Base-by-base conservation (phyloP, 2,888 invertebrate genomes). In the Torymus auratus region DNA sequence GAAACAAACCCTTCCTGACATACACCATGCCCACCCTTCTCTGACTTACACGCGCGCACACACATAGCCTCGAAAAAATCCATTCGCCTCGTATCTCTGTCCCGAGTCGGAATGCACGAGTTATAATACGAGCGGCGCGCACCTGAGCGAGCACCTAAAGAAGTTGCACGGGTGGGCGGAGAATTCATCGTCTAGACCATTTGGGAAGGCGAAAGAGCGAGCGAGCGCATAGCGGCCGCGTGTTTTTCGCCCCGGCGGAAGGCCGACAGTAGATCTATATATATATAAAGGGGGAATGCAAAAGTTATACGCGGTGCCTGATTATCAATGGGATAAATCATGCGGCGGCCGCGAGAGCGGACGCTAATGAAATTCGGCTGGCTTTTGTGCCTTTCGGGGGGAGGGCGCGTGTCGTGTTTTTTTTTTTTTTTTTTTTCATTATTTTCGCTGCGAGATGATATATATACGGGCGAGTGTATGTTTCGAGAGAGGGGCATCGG, bases 171-270 rank as follows among this genome's bases (percentile, higher is more conserved):
- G 12, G 55, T 82, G 75, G 82, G 82, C 80, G 82, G 80, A 20
- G 82, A 74, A 75, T 78, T 75, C 78, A 82, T 80, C 80, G 82
- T 82, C 80, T 82, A 80, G 82, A 82, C 78, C 74, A 80, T 82
- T 82, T 82, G 78, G 72, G 75, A 67, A 20, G 55, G 56, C 52
- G 77, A 12, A 52, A 15, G 17, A n/a, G 58, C 23, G 65, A 15
- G 50, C 41, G 5, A 53, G 52, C 20, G 20, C n/a, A 12, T 41
- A 58, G 64, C 76, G 55, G 23, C 68, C 52, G 11, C 56, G 7
- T 65, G 71, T 41, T 71, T 23, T n/a, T 74, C 50, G 17, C 56
- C 41, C 23, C 61, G 61, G 55, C 55, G 62, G 15, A 61, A 17
- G n/a, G 28, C 20, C 55, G 56, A 23, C 64, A 17, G 58, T 41